phyloP scores from a whole-genome alignment of 2,888 invertebrate species.

The Dinocampus coccinellae region DNA sequence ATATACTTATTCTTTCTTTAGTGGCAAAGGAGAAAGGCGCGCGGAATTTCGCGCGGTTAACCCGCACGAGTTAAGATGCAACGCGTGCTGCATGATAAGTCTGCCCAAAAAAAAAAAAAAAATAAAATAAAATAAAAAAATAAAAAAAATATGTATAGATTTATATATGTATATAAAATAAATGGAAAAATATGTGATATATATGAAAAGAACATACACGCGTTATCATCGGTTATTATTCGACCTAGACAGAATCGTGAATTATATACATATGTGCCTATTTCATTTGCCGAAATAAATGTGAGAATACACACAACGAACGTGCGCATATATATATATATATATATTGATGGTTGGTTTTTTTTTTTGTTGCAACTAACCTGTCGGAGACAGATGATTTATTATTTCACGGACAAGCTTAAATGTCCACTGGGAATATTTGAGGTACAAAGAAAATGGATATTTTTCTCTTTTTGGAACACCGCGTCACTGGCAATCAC shows the following conservation, averaged over 20 bases:
- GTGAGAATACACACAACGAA: not conserved
- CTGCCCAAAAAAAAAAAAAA: not conserved
- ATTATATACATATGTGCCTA: not conserved
- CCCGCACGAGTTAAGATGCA: slow-evolving; percentile 13
- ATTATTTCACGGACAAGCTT: slow-evolving; percentile 25
- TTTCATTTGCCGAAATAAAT: not conserved
- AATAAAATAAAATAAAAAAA: not conserved
- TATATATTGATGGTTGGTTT: not conserved
- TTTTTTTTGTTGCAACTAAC: slow-evolving; percentile 34
- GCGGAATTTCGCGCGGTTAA: slow-evolving; percentile 33
- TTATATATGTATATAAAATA: not conserved
- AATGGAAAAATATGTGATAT: not conserved
- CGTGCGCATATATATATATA: not conserved
- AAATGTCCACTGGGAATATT: slow-evolving; percentile 28
- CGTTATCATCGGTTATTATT: not conserved
- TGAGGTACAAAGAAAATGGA: not conserved
- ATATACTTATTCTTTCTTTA: not conserved
- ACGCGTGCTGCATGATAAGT: slow-evolving; percentile 1
- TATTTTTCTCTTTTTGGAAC: slow-evolving; percentile 23
- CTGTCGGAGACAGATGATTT: slow-evolving; percentile 44
- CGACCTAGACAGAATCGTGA: not conserved
- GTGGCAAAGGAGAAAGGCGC: slow-evolving; percentile 20
- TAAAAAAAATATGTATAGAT: not conserved
- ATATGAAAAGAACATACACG: not conserved
- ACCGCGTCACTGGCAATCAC: slow-evolving; percentile 47